Evolutionary conservation across 2,797 vertebrate species (phyloP).

Genomic region (Phyllotis vaccarum): DNA sequence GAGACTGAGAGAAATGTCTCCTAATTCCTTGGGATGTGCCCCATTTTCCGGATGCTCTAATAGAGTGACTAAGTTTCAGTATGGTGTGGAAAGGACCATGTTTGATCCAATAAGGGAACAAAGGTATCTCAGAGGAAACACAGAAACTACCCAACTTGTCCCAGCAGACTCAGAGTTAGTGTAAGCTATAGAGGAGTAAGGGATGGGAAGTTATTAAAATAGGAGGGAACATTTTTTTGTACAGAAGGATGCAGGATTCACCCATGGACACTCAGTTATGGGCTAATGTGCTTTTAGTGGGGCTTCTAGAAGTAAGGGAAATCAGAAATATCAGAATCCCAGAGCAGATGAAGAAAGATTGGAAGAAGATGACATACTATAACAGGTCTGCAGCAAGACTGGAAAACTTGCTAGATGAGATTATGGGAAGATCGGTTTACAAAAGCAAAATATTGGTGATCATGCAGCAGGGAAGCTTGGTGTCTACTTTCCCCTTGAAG

Average conservation of each 20-base stretch:
- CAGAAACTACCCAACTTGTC: background rate
- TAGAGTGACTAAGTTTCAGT: background rate
- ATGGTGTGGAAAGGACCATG: background rate
- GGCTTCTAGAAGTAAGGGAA: background rate
- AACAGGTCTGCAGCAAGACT: background rate
- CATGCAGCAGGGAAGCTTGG: background rate
- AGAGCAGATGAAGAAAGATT: background rate
- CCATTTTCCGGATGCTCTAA: background rate
- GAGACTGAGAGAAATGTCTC: background rate
- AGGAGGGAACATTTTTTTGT: background rate
- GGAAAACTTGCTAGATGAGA: background rate
- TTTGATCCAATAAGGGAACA: background rate
- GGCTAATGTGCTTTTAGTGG: background rate
- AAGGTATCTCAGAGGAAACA: background rate
- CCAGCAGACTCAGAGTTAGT: background rate
- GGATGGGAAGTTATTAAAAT: background rate
- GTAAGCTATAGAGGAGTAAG: background rate
- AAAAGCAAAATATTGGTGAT: background rate
- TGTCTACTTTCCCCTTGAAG: background rate
- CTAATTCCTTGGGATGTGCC: background rate
- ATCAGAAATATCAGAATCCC: background rate
- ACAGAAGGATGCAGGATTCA: background rate
- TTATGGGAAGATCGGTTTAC: background rate
- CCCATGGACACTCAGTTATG: too few species aligned
- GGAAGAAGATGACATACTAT: background rate